phyloP scores from a whole-genome alignment of 2,888 invertebrate genomes.

The Andricus quercusramuli region DNA sequence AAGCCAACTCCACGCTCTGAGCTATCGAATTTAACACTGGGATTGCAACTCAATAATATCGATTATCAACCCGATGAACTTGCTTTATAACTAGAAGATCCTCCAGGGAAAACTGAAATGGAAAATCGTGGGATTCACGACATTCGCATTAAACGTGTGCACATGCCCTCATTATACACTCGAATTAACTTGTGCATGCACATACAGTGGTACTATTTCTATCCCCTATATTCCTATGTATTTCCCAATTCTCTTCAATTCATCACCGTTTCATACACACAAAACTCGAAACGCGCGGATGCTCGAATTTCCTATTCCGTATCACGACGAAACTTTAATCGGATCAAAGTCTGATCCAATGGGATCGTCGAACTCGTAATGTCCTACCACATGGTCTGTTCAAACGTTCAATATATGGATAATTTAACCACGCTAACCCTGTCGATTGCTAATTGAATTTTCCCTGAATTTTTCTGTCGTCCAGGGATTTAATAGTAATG shows the following conservation, averaged over 20 bases:
- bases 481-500: constrained; percentile 29
- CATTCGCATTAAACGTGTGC: constrained; percentile 26
- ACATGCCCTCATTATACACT: constrained; percentile 41
- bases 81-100: constrained; percentile 12
- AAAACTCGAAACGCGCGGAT: constrained; percentile 33
- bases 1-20: background rate
- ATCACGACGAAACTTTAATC: constrained; percentile 40
- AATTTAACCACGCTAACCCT: constrained; percentile 39
- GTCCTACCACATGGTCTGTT: constrained; percentile 32
- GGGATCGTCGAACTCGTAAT: constrained; percentile 30
- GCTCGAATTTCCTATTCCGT: constrained; percentile 36
- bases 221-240: constrained; percentile 3
- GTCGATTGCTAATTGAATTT: constrained; percentile 23
- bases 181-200: constrained; percentile 26
- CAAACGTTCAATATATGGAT: constrained; percentile 41
- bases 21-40: background rate
- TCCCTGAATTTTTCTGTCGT: constrained; percentile 17
- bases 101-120: constrained; percentile 16
- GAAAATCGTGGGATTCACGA: constrained; percentile 34
- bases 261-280: constrained; percentile 13
- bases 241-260: constrained; percentile 6
- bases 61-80: constrained; percentile 7
- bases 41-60: constrained; percentile 19
- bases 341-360: constrained; percentile 40
- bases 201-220: constrained; percentile 1